Conservation (phyloP, 2,113 vertebrate genomes). For the Pachyramphus minor region DNA sequence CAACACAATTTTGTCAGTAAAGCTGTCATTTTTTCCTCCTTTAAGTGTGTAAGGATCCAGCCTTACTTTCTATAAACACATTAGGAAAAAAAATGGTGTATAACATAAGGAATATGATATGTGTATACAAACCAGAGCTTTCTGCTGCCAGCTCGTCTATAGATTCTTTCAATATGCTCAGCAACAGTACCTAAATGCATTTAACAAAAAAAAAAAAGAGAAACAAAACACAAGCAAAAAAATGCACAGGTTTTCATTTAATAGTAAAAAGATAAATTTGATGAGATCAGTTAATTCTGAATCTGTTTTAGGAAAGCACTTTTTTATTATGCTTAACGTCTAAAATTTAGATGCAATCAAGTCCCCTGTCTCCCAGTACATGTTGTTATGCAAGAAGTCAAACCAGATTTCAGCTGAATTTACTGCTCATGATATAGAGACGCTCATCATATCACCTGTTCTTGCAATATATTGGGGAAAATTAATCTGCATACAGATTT, state of each 20-base stretch:
- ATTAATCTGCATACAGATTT: not conserved
- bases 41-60: not conserved
- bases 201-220: not conserved
- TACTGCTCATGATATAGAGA: not conserved
- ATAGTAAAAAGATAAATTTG: not conserved
- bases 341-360: not conserved
- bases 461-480: not conserved
- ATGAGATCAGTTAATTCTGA: not conserved
- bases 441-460: not conserved
- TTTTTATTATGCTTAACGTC: not conserved
- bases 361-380: not conserved
- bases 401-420: not conserved
- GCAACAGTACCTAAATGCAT: conserved; percentile 79
- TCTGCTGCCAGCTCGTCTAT: conserved; percentile 90
- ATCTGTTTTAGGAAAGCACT: not conserved
- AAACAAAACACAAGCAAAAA: not conserved
- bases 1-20: not conserved
- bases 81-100: not conserved
- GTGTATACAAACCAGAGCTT: conserved; percentile 92
- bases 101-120: not conserved
- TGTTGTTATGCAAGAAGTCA: not conserved
- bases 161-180: conserved; percentile 93
- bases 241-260: not conserved
- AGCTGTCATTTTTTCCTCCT: not conserved
- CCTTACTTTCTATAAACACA: not conserved